Percentiles rank a stretch among this genome's conserved stretches.
These are phyloP conservation scores for Drosophila bocki DNA, from an alignment of 1,140 invertebrate genomes.

Conservation along the genomic window DNA sequence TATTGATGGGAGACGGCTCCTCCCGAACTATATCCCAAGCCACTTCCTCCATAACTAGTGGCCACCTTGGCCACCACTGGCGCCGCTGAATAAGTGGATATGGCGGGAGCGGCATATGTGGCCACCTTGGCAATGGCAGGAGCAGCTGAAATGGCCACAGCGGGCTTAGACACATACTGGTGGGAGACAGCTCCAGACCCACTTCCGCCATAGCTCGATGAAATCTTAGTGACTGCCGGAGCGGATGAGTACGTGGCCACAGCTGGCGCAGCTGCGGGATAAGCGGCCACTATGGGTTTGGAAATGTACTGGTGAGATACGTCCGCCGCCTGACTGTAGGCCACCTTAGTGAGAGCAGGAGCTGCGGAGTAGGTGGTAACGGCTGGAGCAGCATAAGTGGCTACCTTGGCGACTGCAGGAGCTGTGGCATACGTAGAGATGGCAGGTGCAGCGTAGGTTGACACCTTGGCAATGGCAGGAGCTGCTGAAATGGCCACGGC, in stretches of 20 bases:
- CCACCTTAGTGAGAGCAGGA: slow-evolving; percentile 27
- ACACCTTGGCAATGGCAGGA: slow-evolving; percentile 43
- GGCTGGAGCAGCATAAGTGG: slow-evolving; percentile 45
- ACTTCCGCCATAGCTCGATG: slow-evolving; percentile 15
- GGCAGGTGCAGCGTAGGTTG: slow-evolving; percentile 47
- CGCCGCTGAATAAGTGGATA: slow-evolving; percentile 37
- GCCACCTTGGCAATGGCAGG: slow-evolving; percentile 43
- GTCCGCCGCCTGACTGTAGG: slow-evolving; percentile 47
- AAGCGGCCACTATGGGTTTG: slow-evolving; percentile 50
- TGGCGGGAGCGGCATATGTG: slow-evolving; percentile 44
- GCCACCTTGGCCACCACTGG: slow-evolving; percentile 53
- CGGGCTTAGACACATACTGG: slow-evolving; percentile 49
- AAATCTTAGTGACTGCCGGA: slow-evolving; percentile 37
- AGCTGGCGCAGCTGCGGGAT: slow-evolving; percentile 42
- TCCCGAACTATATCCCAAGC: slow-evolving; percentile 31
- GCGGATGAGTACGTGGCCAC: slow-evolving; percentile 24
- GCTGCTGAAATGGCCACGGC: slow-evolving; percentile 46
- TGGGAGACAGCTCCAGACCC: slow-evolving; percentile 29
- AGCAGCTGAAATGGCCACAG: slow-evolving; percentile 42
- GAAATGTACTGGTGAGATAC: slow-evolving; percentile 72
- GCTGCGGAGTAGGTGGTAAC: slow-evolving; percentile 37
- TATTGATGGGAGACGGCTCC: slow-evolving; percentile 64
- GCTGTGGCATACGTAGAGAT: slow-evolving; percentile 36
- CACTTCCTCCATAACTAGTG: slow-evolving; percentile 33
- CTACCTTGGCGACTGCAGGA: slow-evolving; percentile 41